Conservation (phyloP, 1,140 invertebrate species). For the Pogonomyrmex californicus region DNA sequence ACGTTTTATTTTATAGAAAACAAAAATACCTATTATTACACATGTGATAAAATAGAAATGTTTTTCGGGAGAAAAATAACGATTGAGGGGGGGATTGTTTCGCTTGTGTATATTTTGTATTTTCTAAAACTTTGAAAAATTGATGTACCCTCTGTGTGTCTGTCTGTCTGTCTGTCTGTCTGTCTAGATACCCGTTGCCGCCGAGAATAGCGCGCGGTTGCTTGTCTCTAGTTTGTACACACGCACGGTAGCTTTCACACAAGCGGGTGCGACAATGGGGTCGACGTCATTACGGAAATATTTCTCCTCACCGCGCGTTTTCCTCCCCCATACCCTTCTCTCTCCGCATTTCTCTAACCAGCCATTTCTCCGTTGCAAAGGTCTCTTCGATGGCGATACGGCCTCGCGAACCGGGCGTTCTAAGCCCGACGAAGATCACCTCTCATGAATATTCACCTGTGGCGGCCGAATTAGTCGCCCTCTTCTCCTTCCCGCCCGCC, state of each 20-base stretch:
- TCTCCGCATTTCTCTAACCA: not conserved
- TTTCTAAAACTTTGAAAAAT: constrained; percentile 21
- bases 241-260: not conserved
- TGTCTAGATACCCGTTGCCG: not conserved
- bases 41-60: not conserved
- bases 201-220: not conserved
- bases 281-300: constrained; percentile 46
- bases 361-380: not conserved
- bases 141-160: not conserved
- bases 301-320: constrained; percentile 23
- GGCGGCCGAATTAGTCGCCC: constrained; percentile 58
- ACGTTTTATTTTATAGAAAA: not conserved
- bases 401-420: constrained; percentile 70
- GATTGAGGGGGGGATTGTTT: not conserved
- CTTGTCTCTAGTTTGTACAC: not conserved
- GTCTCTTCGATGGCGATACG: constrained; percentile 57
- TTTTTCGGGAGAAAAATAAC: not conserved
- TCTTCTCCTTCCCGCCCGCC: no score
- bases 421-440: constrained; percentile 72
- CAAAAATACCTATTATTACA: not conserved
- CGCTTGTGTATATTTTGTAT: not conserved
- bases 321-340: not conserved
- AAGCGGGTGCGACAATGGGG: constrained; percentile 12
- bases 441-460: constrained; percentile 81
- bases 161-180: not conserved